phyloP scores from a whole-genome alignment of 2,888 invertebrate genomes.

The Rotaria socialis region DNA sequence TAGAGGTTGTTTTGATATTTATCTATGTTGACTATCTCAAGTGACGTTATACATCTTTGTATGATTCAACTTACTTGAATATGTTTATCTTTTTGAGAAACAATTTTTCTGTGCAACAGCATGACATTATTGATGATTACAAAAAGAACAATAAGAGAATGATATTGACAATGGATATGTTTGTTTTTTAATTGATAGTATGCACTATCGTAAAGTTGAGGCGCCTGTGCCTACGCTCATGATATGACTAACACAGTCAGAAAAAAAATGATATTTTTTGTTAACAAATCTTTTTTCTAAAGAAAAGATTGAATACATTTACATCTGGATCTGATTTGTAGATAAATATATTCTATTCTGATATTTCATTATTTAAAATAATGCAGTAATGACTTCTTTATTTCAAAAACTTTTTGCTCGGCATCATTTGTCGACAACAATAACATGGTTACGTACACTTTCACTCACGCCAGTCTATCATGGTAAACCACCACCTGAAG shows the following conservation, averaged over 20 bases:
- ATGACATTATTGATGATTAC: not conserved
- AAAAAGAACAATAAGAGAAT: not conserved
- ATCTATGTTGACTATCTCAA: not conserved
- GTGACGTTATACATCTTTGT: not conserved
- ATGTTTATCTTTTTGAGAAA: constrained; percentile 2
- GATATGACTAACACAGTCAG: too few species aligned
- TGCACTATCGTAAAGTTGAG: not conserved
- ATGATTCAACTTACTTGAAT: not conserved
- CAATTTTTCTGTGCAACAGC: not conserved
- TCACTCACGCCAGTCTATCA: not conserved
- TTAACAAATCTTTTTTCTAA: too few species aligned
- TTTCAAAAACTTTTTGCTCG: not conserved
- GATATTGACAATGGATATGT: not conserved
- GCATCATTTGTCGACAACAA: not conserved
- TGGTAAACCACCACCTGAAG: not conserved
- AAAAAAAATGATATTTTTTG: too few species aligned
- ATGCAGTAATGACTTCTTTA: not conserved
- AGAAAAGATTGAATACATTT: too few species aligned
- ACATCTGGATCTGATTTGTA: not conserved
- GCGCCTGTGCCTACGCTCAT: too few species aligned
- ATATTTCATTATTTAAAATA: not conserved
- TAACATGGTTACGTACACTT: not conserved
- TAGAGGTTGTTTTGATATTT: not conserved
- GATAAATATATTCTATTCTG: not conserved
- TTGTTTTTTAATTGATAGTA: not conserved